phyloP scores from a whole-genome alignment of 2,888 invertebrate genomes.

The Celastrina argiolus region DNA sequence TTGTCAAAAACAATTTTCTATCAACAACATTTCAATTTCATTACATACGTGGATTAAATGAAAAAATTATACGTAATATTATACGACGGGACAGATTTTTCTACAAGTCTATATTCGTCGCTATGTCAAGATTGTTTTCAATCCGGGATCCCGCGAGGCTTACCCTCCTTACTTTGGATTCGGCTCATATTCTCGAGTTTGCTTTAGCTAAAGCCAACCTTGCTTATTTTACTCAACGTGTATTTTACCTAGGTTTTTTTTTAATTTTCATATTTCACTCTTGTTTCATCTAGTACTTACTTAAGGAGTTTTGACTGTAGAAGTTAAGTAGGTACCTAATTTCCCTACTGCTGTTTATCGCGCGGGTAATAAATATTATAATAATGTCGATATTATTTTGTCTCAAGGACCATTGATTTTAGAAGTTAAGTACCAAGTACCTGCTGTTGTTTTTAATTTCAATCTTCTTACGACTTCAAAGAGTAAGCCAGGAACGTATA shows the following conservation, averaged over 20 bases:
- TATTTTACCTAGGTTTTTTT: background rate
- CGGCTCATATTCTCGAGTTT: conserved; percentile 5
- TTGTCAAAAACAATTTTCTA: background rate
- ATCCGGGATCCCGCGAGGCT: conserved; percentile 1
- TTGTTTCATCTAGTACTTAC: no score
- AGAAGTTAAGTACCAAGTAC: no score
- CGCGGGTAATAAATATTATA: no score
- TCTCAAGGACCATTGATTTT: no score
- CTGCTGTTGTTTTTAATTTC: no score
- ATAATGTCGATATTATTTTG: no score
- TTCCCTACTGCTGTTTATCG: no score
- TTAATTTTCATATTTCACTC: background rate
- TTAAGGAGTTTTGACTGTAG: background rate
- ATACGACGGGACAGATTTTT: background rate
- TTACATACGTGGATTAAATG: background rate
- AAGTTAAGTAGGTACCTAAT: background rate
- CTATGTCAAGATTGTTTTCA: conserved; percentile 9
- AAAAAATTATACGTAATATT: background rate
- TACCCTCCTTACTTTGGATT: conserved; percentile 7
- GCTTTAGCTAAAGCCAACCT: background rate
- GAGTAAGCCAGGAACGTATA: no score
- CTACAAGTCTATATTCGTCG: background rate
- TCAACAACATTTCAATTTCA: background rate
- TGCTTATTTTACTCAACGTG: background rate
- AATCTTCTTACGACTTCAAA: no score